Base-by-base conservation (phyloP, 2,888 invertebrate species). In the Drosophila meridiana region DNA sequence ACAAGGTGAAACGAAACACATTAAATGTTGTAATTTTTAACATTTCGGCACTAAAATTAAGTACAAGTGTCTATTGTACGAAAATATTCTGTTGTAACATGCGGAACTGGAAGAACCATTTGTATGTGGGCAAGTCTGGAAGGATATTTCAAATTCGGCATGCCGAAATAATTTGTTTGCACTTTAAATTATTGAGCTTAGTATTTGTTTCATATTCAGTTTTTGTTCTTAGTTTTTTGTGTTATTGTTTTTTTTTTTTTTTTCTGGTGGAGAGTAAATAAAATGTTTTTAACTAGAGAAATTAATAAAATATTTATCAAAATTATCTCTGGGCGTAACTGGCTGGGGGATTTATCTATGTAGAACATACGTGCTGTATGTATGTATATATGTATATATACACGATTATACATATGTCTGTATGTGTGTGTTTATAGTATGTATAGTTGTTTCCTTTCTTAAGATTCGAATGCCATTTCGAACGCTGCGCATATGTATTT, bases 391-490 rank as follows among this genome's bases (percentile, higher is more conserved):
- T 50, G 32, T 57, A 5, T 52, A 43, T 48, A n/a, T 8, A 32
- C 20, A 20, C 20, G 20, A 20, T 20, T 20, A 20, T 20, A 20
- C 20, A 20, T 20, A 20, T 20, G 20, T 63, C 9, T 50, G 14
- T 52, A 8, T 52, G 30, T 43, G n/a, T 68, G 14, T 69, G 43
- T 52, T 3, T 45, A 13, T 78, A 64, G 57, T 72, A 62, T 55
- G 52, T 70, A 63, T 71, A 66, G 64, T 65, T 67, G 64, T 62
- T 71, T 65, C 36, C 58, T 71, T 62, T 61, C 57, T 55, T 77
- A 52, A 73, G 43, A 61, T 56, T 72, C 71, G 65, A 76, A 76
- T 45, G 63, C 58, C 64, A 26, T 64, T 76, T 72, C 63, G 65
- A 66, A 66, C 56, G 65, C 77, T 73, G 58, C 66, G 65, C 73